These are phyloP conservation scores for Apodemia duryi DNA, from an alignment of 2,888 invertebrate genomes.

Conservation along the genomic window DNA sequence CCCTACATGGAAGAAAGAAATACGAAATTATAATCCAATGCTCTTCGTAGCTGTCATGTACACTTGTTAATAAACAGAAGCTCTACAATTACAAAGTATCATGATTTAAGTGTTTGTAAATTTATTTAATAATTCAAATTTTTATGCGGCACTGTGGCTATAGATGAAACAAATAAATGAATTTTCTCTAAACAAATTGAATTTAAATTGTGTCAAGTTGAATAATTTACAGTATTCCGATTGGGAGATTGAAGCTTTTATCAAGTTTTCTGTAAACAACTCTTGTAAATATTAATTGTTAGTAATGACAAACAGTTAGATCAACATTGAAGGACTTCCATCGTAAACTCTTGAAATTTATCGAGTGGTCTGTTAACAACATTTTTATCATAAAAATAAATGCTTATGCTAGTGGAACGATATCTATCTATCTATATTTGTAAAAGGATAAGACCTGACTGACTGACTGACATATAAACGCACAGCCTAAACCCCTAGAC, in stretches of 20 bases:
- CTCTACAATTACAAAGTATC: too few species aligned
- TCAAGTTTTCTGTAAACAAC: slow-evolving; percentile 12
- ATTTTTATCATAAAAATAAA: too few species aligned
- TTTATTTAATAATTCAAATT: neutral
- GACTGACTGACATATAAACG: too few species aligned
- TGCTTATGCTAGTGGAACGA: too few species aligned
- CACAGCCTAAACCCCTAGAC: too few species aligned
- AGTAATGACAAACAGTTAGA: neutral
- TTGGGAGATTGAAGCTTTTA: neutral
- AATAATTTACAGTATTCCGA: slow-evolving; percentile 1
- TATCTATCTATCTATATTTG: too few species aligned
- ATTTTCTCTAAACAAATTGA: neutral
- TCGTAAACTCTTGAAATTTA: neutral
- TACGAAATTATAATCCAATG: too few species aligned
- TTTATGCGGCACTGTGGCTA: neutral
- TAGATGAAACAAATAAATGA: neutral
- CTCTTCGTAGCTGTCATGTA: too few species aligned
- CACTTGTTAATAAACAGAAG: too few species aligned
- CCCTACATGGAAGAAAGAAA: too few species aligned
- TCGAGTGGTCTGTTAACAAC: neutral
- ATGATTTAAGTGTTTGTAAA: too few species aligned
- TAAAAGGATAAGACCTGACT: too few species aligned
- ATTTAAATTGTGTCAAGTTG: neutral
- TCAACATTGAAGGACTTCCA: neutral
- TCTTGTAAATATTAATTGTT: neutral